Conservation (phyloP, 2,888 invertebrate genomes). For the Zygogramma bicolorata region DNA sequence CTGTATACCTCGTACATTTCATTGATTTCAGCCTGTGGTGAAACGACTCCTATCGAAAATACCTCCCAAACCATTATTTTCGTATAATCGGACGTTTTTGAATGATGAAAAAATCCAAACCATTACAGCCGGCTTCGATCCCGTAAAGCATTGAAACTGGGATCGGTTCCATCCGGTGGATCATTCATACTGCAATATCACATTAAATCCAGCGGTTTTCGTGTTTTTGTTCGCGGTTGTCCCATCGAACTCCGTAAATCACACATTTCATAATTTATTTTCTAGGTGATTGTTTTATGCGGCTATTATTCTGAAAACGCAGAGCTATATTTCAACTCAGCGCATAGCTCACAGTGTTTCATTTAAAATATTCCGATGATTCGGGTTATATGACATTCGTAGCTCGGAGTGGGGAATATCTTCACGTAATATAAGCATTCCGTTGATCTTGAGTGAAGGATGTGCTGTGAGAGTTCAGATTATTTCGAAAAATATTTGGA, state of each 20-base stretch:
- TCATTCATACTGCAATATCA: constrained; percentile 2
- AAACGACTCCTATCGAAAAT: no score
- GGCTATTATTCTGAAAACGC: neutral
- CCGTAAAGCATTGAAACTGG: neutral
- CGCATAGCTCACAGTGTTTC: neutral
- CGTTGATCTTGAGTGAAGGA: neutral
- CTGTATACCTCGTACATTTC: no score
- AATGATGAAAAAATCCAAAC: neutral
- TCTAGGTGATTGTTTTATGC: constrained; percentile 6
- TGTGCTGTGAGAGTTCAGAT: neutral
- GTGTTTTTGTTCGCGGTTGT: constrained; percentile 1
- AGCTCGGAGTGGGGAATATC: neutral
- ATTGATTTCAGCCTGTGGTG: no score
- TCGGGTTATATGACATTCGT: neutral
- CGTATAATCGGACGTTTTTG: neutral
- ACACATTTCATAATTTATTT: constrained; percentile 12
- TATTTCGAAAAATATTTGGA: neutral
- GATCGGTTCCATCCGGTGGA: neutral
- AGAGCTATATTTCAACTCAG: neutral
- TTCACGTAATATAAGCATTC: constrained; percentile 10
- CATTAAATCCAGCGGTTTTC: neutral
- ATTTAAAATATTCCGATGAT: neutral
- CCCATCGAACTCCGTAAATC: constrained; percentile 11
- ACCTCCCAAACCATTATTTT: no score
- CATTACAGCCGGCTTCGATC: neutral